Evolutionary conservation across 2,888 invertebrate species (phyloP), one percentile per base, ranked within the genome.

Genomic region (Elmis aenea): DNA sequence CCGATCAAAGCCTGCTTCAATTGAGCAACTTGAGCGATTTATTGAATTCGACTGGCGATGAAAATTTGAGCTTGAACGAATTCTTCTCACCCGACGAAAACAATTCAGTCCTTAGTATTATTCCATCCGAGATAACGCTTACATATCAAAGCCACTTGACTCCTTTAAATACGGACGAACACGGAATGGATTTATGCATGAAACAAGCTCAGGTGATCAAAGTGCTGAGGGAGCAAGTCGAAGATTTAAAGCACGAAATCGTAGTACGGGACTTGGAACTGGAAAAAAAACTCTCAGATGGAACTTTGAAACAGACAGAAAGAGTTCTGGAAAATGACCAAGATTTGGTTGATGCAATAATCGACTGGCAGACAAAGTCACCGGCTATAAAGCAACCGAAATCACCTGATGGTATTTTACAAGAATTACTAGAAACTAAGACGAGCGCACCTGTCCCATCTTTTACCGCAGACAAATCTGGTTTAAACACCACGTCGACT

Each of bases 1-100:
- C 62, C 1, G 73, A 75, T 27, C 67, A 74, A 29, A 74, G 72
- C 51, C 51, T 75, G 3, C 55, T 66, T 0, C 69, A 74, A 38
- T 52, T 75, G 2, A 67, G 68, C 22, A 71, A 72, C 45, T 64
- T 75, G 2, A 69, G 72, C 0, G 64, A 66, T 26, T 56, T 74
- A 21, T 51, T 75, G 16, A 63, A 66, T 36, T 54, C 55, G 3
- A 59, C 62, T 2, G 48, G 46, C 13, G 51, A 55, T 15, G 54
- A 59, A 26, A 57, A 55, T 15, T 26, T 50, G 3, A 52, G 48
- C 26, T 26, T 51, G n/a, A 34, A 38, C 8, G 48, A 54, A 5
- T 27, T 28, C 6, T 27, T 38, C 5, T 13, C 21, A 2, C 46
- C 47, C 13, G 50, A 46, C 13, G 41, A 48, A 21, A 45, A 46